Evolutionary conservation across 53 echinoderm and acorn worm genomes (phyloP).

Genomic region (Paracentrotus lividus): DNA sequence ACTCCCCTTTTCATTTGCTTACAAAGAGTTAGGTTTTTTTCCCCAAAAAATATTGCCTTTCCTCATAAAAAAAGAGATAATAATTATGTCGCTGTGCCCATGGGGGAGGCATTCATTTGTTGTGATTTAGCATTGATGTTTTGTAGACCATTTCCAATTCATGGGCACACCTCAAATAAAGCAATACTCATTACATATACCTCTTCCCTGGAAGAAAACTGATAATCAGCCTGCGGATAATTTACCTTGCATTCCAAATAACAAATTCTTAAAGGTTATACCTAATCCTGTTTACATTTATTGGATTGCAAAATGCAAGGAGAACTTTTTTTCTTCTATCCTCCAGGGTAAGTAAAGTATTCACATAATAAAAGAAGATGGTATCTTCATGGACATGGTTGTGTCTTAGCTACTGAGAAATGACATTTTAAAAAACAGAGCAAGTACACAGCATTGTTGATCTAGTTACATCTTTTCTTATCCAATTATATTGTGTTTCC

Average conservation of each 20-base stretch:
- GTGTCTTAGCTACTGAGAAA: not conserved
- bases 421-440: not conserved
- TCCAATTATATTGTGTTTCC: not conserved
- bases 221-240: not conserved
- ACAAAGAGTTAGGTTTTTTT: not conserved
- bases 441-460: not conserved
- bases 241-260: not conserved
- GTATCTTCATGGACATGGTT: not conserved
- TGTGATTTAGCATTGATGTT: not conserved
- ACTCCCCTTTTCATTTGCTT: not conserved
- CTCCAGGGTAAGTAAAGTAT: not conserved
- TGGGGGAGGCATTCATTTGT: not conserved
- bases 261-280: not conserved
- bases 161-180: not conserved
- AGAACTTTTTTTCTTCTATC: not conserved
- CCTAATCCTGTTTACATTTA: constrained; percentile 12
- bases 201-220: not conserved
- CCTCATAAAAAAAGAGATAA: not conserved
- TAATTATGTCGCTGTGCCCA: not conserved
- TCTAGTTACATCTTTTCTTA: not conserved
- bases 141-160: constrained; percentile 4
- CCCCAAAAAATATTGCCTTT: constrained; percentile 4
- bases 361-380: not conserved
- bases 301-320: constrained; percentile 1
- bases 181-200: not conserved